Base-by-base conservation (phyloP, 2,888 invertebrate species). In the Uropetala carovei region DNA sequence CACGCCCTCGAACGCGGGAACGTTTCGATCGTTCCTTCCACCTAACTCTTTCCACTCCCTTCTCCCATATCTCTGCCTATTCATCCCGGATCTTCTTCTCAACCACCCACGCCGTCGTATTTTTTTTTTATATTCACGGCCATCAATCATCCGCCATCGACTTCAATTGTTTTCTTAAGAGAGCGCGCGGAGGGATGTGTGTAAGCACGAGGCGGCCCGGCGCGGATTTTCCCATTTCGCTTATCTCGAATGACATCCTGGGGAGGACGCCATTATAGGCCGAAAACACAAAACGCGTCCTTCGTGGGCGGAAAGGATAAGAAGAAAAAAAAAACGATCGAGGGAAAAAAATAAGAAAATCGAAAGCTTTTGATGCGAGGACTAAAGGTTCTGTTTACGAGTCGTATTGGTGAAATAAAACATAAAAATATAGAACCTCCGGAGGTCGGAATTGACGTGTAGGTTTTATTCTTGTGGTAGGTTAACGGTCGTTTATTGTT, bases 111-210 rank as follows among this genome's bases (percentile, higher is more conserved):
- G 43, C 43, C 43, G 43, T 43, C 43, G 43, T 68, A 10, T 68
- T 64, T 64, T 64, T 22, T 68, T 64, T 64, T 64, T n/a, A 11
- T 27, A 27, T 75, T 27, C 22, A 11, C 9, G 75, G 11, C 75
- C 75, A 75, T 75, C 75, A 75, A 75, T 75, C 75, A 75, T 27
- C 22, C 75, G 75, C 75, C 75, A 75, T 75, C 75, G 75, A 27
- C 75, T 75, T 75, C 75, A 75, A 75, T 75, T 75, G 75, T 75
- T 75, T 75, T 75, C 75, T 75, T 75, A 75, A 75, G 75, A 75
- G 75, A 22, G n/a, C 68, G n/a, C 7, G 16, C 13, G 75, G 75
- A 22, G 22, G 22, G 75, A 5, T 43, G 43, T 43, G 43, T 27
- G 27, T 75, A 75, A 75, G 22, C 75, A 27, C 22, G 75, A 75